Evolutionary conservation across 2,888 invertebrate species (phyloP).

Genomic region (Sphinx pinastri): DNA sequence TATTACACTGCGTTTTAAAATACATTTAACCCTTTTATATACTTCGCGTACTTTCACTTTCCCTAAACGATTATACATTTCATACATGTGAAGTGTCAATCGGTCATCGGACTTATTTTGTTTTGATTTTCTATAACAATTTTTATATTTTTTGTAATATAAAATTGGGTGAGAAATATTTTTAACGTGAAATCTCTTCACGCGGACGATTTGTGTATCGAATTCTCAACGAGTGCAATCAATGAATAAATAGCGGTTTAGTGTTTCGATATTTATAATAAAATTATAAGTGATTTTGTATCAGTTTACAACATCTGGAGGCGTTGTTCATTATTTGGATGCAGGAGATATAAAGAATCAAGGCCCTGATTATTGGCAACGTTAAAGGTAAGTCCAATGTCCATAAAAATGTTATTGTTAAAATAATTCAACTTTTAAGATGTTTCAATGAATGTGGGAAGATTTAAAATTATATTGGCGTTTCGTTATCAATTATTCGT

Average conservation of each 20-base stretch:
- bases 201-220: not conserved
- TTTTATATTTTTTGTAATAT: slow-evolving; percentile 1
- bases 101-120: slow-evolving; percentile 38
- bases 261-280: slow-evolving; percentile 16
- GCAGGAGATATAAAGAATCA: not conserved
- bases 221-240: slow-evolving; percentile 1
- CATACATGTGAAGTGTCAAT: slow-evolving; percentile 34
- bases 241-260: slow-evolving; percentile 8
- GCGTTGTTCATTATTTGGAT: slow-evolving; percentile 16
- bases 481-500: not conserved
- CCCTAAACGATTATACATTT: slow-evolving; percentile 33
- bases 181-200: not conserved
- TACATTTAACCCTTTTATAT: not conserved
- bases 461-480: not conserved
- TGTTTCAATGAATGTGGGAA: not conserved
- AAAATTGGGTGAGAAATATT: not conserved
- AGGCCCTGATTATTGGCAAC: slow-evolving; percentile 8
- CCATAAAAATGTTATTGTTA: not conserved
- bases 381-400: slow-evolving; percentile 20
- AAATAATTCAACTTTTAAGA: not conserved
- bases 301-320: slow-evolving; percentile 12
- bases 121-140: slow-evolving; percentile 22
- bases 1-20: slow-evolving; percentile 31
- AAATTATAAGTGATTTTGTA: slow-evolving; percentile 7
- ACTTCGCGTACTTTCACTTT: slow-evolving; percentile 42